These are phyloP conservation scores for Rhinoptilus africanus DNA, from an alignment of 2,113 vertebrate genomes.

Conservation along the genomic window DNA sequence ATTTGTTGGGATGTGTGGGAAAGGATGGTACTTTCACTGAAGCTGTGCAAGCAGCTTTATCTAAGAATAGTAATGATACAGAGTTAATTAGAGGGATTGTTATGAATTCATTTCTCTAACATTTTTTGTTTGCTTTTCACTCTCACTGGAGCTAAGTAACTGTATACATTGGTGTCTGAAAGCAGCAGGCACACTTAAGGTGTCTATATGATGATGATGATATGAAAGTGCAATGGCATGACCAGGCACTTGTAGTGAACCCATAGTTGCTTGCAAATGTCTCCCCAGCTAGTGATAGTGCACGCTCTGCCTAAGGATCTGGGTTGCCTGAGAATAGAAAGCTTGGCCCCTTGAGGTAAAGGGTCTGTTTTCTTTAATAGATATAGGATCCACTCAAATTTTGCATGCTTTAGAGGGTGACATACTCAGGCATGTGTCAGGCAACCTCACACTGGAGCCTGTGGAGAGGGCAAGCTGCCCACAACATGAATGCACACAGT, in stretches of 20 bases:
- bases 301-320: neutral
- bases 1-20: neutral
- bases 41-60: conserved; percentile 12
- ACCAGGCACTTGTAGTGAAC: neutral
- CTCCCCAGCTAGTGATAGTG: neutral
- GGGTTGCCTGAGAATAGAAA: neutral
- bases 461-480: neutral
- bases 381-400: neutral
- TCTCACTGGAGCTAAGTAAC: neutral
- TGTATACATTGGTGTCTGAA: neutral
- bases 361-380: neutral
- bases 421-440: neutral
- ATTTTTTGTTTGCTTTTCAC: neutral
- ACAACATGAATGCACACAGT: too few species aligned
- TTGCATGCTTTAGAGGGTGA: neutral
- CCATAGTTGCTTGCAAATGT: neutral
- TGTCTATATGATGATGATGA: neutral
- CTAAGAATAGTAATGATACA: conserved; percentile 22
- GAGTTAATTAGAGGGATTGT: conserved; percentile 30
- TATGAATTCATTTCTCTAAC: neutral
- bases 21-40: neutral
- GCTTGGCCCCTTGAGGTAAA: neutral
- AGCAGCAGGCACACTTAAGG: neutral
- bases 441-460: neutral
- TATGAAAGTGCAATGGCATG: neutral